phyloP scores from a whole-genome alignment of 2,113 vertebrate species.

The Cheilinus undulatus region DNA sequence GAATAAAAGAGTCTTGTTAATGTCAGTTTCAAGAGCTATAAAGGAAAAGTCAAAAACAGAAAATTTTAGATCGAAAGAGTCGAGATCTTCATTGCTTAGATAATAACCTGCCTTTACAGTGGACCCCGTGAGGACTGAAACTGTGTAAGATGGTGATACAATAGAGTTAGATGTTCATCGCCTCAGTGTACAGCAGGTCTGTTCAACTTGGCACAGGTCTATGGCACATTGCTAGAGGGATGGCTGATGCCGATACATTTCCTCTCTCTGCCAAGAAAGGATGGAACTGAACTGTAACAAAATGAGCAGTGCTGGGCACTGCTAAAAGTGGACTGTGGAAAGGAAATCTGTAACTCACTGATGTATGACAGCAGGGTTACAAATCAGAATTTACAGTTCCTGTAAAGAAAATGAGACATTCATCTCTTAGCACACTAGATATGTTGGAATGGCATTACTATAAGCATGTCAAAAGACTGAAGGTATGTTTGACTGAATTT shows the following conservation, averaged over 20 bases:
- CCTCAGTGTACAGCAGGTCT: slow-evolving; percentile 42
- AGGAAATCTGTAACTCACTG: neutral
- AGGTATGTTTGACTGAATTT: too few relatives aligned
- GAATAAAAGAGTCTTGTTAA: neutral
- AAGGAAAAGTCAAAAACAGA: neutral
- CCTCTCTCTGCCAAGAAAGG: slow-evolving; percentile 11
- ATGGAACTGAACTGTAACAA: slow-evolving; percentile 23
- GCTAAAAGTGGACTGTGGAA: slow-evolving; percentile 6
- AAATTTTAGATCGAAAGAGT: neutral
- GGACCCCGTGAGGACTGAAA: slow-evolving; percentile 15
- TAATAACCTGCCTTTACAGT: slow-evolving; percentile 13
- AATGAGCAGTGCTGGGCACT: slow-evolving; percentile 2
- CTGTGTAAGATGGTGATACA: slow-evolving; percentile 18
- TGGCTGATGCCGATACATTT: slow-evolving; percentile 7
- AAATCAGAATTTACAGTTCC: neutral
- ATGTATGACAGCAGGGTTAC: too few relatives aligned
- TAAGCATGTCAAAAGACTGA: too few relatives aligned
- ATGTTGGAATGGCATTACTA: too few relatives aligned
- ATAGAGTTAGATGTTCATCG: slow-evolving; percentile 13
- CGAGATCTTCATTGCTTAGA: neutral
- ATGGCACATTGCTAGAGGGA: slow-evolving; percentile 48
- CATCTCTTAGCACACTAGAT: too few relatives aligned
- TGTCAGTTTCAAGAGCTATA: neutral
- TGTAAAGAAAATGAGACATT: too few relatives aligned
- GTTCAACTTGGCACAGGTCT: slow-evolving; percentile 59